Evolutionary conservation across 2,113 vertebrate species (phyloP).

Genomic region (Junco hyemalis): DNA sequence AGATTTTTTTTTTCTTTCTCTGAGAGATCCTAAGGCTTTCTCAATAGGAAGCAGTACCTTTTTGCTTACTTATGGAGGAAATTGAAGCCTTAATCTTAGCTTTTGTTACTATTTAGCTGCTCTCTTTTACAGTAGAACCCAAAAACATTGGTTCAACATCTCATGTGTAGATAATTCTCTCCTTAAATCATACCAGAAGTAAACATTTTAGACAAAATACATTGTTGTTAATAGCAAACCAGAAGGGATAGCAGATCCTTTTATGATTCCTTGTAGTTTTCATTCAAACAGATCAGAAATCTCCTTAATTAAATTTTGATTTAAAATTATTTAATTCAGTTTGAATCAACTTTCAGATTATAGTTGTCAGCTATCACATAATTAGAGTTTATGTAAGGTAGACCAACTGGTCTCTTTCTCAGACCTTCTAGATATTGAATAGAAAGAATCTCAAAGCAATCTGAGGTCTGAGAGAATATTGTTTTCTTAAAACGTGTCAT

Average conservation of each 20-base stretch:
- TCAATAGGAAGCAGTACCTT: background rate
- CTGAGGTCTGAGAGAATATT: background rate
- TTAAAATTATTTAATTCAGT: background rate
- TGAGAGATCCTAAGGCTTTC: background rate
- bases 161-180: background rate
- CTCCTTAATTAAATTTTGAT: background rate
- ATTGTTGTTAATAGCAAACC: background rate
- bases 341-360: background rate
- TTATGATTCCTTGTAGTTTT: background rate
- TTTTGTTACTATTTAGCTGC: background rate
- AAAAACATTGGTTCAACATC: background rate
- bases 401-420: background rate
- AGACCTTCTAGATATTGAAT: background rate
- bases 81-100: background rate
- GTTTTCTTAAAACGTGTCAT: background rate
- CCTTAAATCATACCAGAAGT: background rate
- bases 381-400: background rate
- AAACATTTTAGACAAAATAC: background rate
- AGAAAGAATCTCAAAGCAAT: background rate
- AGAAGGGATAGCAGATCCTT: background rate
- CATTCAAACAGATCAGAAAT: background rate
- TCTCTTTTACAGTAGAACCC: background rate
- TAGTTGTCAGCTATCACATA: background rate
- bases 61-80: background rate
- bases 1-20: background rate